Percentiles rank a stretch among this genome's conserved stretches.
Evolutionary conservation across 1,140 invertebrate species (phyloP).

Genomic region (Nasonia longicornis): DNA sequence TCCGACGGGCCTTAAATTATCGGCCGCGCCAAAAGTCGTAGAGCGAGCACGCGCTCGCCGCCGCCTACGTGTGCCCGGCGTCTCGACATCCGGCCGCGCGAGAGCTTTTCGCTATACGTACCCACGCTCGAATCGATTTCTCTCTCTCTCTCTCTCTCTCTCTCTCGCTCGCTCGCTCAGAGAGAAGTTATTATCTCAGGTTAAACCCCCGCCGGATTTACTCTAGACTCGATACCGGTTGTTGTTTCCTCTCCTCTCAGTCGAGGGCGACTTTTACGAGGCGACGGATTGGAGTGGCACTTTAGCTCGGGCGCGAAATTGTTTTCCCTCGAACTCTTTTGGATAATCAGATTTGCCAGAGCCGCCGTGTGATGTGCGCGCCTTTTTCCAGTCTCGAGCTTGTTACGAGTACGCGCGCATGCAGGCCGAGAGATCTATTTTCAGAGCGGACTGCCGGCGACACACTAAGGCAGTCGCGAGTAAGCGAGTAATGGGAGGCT

Average conservation of each 20-base stretch:
- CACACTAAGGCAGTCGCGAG: not conserved
- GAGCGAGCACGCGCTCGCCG: too few species aligned
- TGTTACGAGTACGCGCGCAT: too few species aligned
- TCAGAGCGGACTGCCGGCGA: too few species aligned
- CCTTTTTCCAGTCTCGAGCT: too few species aligned
- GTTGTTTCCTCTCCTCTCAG: not conserved
- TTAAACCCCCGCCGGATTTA: not conserved
- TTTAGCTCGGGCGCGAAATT: too few species aligned
- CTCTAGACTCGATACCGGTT: constrained; percentile 4
- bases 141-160: not conserved
- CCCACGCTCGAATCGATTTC: not conserved
- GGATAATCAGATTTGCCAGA: too few species aligned
- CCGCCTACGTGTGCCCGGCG: not conserved
- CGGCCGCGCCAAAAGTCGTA: not conserved
- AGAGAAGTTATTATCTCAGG: constrained; percentile 14
- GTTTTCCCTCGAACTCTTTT: too few species aligned
- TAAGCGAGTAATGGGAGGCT: not conserved
- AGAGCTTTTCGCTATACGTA: not conserved
- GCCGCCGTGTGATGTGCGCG: too few species aligned
- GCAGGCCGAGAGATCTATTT: too few species aligned
- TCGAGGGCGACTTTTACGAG: too few species aligned
- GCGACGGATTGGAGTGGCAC: too few species aligned
- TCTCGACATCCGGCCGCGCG: not conserved
- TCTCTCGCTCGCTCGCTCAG: not conserved
- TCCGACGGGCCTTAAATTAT: constrained; percentile 1